Evolutionary conservation across 2,888 invertebrate genomes (phyloP), one percentile per base, ranked within the genome.

Genomic region (Nemotelus nigrinus): DNA sequence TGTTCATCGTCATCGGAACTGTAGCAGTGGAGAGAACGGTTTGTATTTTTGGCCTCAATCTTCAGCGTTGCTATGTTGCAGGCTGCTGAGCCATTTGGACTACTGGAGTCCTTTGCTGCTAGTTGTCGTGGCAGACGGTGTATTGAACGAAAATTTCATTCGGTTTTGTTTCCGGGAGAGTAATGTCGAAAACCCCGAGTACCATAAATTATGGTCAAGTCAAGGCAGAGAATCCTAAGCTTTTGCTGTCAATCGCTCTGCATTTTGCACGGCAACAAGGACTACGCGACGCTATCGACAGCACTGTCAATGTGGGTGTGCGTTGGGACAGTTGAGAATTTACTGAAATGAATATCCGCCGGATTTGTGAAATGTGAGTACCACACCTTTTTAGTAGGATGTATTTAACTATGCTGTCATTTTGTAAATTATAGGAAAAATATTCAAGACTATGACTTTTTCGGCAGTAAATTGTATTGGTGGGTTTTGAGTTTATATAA

Each of bases 81-180:
- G n/a, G 25, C 48, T 39, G 41, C 67, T 39, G 50, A 48, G 48
- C 7, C 39, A 63, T 41, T 25, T 65, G 10, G 7, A 41, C 7
- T 39, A 10, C 41, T 10, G 65, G n/a, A 39, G 68, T 43, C 5
- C 10, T 39, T n/a, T 39, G 53, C 43, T 7, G 41, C 8, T n/a
- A 39, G 53, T 3, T 43, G 10, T 41, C 45, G 43, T 10, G 25
- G 53, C 5, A 10, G 43, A 10, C 39, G 70, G 53, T 44, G 3
- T 70, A 43, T 41, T 3, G 41, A 39, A 3, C 45, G 72, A 71
- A 72, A 72, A 72, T 77, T 77, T 65, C 72, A 77, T 77, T 77
- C 77, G 58, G 50, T 25, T 72, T 57, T 71, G 72, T 65, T 77
- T 77, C 72, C 72, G 77, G 77, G 39, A 41, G 58, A 72, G 57